Base-by-base conservation (phyloP, 2,113 vertebrate species). In the Hiodon tergisus region DNA sequence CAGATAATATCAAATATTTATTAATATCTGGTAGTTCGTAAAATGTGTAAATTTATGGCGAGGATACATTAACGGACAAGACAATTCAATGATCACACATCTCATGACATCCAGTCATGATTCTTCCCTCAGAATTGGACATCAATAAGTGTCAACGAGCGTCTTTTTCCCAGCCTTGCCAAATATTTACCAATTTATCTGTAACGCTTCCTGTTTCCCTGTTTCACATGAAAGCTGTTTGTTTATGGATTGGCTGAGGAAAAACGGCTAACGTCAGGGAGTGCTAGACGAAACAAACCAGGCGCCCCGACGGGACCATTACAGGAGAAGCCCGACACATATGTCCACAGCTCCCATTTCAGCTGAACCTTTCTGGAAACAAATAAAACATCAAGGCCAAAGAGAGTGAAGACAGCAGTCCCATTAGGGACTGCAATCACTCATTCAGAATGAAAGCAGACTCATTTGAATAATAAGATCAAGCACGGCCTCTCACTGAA, bases 311-410 rank as follows among this genome's bases (percentile, higher is more conserved):
- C 50, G 8, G 54, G 53, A 55, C 47, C 31, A 47, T 75, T 62
- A 69, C 62, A 51, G 59, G 63, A 57, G 76, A 76, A 72, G 73
- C 67, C 67, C 13, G 75, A 79, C 69, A 83, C 74, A 77, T 31
- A 55, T 17, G 9, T 48, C 10, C 52, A 6, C 60, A 67, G 73
- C 62, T 81, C 78, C 57, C 72, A 77, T 81, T 82, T 80, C 78
- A 72, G 59, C 80, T 51, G 57, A 17, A 46, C 72, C 67, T 69
- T 55, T 55, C 75, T 51, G 69, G 57, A 67, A 73, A 58, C 75
- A 85, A 84, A 69, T 46, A 69, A 69, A 69, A 83, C 81, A 83
- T 81, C 77, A 57, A 51, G 70, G 67, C 13, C 74, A 13, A 62
- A 76, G 55, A 76, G 55, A 75, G 55, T 55, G 13, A 73, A 52